Conservation (phyloP, 2,888 invertebrate genomes). For the Idaea biselata region DNA sequence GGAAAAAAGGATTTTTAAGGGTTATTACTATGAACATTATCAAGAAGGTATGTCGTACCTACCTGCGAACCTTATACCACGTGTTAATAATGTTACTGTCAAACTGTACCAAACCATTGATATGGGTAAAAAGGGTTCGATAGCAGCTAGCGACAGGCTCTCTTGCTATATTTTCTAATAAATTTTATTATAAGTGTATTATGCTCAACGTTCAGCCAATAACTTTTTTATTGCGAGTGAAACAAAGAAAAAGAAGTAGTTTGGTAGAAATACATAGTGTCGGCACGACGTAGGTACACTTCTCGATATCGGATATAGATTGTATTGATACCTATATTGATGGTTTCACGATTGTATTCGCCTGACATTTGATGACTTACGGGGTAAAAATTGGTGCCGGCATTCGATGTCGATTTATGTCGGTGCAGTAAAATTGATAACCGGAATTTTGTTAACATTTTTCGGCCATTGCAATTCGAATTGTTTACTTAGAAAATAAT, state of each 20-base stretch:
- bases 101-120: conserved; percentile 59
- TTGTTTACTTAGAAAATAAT: not conserved
- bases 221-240: conserved; percentile 47
- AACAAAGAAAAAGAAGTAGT: conserved; percentile 38
- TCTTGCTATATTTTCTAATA: conserved; percentile 51
- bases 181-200: conserved; percentile 28
- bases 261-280: conserved; percentile 35
- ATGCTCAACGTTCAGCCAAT: conserved; percentile 42
- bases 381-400: conserved; percentile 19
- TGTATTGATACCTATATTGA: conserved; percentile 38
- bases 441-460: conserved; percentile 15
- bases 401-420: conserved; percentile 28
- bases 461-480: conserved; percentile 3
- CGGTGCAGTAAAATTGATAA: conserved; percentile 22
- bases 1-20: conserved; percentile 50
- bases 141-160: conserved; percentile 41
- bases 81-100: conserved; percentile 72
- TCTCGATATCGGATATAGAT: conserved; percentile 24
- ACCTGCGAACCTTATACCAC: conserved; percentile 46
- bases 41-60: conserved; percentile 39
- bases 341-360: conserved; percentile 23
- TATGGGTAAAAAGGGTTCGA: conserved; percentile 64
- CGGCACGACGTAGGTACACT: conserved; percentile 10
- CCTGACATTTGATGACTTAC: conserved; percentile 18
- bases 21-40: conserved; percentile 50